Evolutionary conservation across 2,888 invertebrate species (phyloP).

Genomic region (Acleris literana): DNA sequence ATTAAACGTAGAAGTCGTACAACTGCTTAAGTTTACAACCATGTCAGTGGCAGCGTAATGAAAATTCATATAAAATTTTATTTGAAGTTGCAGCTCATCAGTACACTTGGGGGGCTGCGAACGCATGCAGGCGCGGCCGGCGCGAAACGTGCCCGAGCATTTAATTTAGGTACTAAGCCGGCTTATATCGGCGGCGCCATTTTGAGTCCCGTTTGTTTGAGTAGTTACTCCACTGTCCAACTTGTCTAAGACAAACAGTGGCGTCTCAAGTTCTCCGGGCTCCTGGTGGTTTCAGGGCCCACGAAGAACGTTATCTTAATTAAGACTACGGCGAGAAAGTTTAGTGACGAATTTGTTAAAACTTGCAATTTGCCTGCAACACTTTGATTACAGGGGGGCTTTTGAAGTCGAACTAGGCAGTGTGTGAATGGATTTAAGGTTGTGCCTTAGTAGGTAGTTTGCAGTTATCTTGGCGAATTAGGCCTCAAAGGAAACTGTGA

Average conservation of each 20-base stretch:
- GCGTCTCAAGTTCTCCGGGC: slow-evolving; percentile 59
- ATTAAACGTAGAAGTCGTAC: slow-evolving; percentile 27
- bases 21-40: slow-evolving; percentile 9
- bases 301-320: slow-evolving; percentile 70
- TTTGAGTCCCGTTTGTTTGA: slow-evolving; percentile 62
- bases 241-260: slow-evolving; percentile 74
- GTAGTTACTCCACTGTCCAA: slow-evolving; percentile 73
- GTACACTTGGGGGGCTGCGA: slow-evolving; percentile 44
- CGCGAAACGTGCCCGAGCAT: slow-evolving; percentile 62
- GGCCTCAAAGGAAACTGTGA: not conserved
- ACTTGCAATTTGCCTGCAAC: slow-evolving; percentile 50
- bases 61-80: slow-evolving; percentile 11
- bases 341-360: slow-evolving; percentile 66
- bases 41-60: slow-evolving; percentile 7
- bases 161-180: slow-evolving; percentile 66
- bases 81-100: slow-evolving; percentile 15
- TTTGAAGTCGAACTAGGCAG: slow-evolving; percentile 12
- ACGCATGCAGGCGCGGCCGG: slow-evolving; percentile 43
- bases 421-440: not conserved
- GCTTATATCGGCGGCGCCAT: slow-evolving; percentile 52
- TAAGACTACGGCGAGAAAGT: slow-evolving; percentile 60
- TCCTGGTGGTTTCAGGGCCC: slow-evolving; percentile 49
- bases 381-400: slow-evolving; percentile 39
- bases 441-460: too few species aligned
- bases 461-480: not conserved